Conservation (phyloP, 2,113 vertebrate species). For the Thryonomys swinderianus region DNA sequence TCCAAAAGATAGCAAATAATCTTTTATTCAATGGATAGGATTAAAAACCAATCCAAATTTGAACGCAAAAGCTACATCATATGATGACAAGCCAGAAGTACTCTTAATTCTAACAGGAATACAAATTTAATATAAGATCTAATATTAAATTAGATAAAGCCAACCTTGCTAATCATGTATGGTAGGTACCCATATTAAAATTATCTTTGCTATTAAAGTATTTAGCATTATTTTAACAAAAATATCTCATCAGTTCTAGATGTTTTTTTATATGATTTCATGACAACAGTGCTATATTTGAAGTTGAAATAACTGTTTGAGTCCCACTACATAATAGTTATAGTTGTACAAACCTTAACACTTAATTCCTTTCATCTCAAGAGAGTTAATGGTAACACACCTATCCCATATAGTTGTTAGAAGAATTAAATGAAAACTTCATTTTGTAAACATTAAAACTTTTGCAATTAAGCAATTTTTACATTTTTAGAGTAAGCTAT, state of each 20-base stretch:
- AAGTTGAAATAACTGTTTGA: constrained; percentile 25
- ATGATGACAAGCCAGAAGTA: constrained; percentile 6
- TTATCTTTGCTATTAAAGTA: constrained; percentile 29
- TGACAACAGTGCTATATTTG: not conserved
- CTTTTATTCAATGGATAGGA: not conserved
- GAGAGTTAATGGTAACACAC: constrained; percentile 6
- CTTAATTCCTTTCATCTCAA: not conserved
- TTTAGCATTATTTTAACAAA: constrained; percentile 47
- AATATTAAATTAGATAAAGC: constrained; percentile 21
- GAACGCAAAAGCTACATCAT: not conserved
- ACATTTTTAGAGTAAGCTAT: constrained; percentile 25
- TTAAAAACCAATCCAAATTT: not conserved
- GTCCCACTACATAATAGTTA: not conserved
- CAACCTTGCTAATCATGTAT: not conserved
- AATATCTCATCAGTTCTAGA: constrained; percentile 19
- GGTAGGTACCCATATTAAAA: not conserved
- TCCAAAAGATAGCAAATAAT: not conserved
- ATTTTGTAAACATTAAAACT: constrained; percentile 44
- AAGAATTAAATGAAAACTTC: constrained; percentile 48
- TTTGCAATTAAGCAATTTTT: constrained; percentile 29
- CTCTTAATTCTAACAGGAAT: constrained; percentile 7
- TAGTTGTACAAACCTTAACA: not conserved
- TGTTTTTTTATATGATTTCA: constrained; percentile 35
- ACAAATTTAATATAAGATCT: not conserved
- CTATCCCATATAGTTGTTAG: not conserved